These are phyloP conservation scores for Adoxophyes honmai DNA, from an alignment of 1,140 invertebrate genomes.

Conservation along the genomic window DNA sequence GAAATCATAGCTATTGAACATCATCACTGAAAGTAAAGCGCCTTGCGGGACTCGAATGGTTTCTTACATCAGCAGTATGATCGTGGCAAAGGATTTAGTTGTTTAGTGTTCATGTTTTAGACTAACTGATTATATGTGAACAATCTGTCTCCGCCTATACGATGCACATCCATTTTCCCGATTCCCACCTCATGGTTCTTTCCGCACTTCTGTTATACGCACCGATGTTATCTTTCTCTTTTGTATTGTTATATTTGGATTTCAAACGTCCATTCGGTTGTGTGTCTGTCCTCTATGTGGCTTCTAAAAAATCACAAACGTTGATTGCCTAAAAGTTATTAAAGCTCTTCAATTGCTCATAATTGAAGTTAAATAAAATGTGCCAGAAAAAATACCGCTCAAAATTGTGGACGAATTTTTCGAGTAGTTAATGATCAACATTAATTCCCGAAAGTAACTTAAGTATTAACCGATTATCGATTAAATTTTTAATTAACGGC, in stretches of 20 bases:
- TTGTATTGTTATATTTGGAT: constrained; percentile 45
- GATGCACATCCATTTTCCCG: constrained; percentile 40
- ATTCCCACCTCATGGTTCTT: constrained; percentile 41
- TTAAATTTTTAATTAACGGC: no score
- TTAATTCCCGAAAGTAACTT: no score
- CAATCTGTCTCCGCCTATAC: constrained; percentile 53
- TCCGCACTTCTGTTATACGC: constrained; percentile 33
- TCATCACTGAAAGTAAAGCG: no score
- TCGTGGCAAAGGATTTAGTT: constrained; percentile 67
- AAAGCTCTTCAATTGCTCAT: no score
- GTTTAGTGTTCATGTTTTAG: constrained; percentile 76
- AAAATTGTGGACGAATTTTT: no score
- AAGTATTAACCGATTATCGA: no score
- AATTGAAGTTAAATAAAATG: no score
- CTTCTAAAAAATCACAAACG: not conserved
- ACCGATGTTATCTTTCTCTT: constrained; percentile 31
- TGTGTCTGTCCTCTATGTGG: not conserved
- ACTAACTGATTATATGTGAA: constrained; percentile 61
- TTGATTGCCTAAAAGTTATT: no score
- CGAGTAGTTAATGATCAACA: no score
- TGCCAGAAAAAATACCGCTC: no score
- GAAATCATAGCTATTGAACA: no score
- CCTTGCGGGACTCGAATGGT: no score
- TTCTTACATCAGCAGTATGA: constrained; percentile 37
- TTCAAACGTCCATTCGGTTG: constrained; percentile 24